Conservation (phyloP, 2,888 invertebrate species). For the Unio delphinus region DNA sequence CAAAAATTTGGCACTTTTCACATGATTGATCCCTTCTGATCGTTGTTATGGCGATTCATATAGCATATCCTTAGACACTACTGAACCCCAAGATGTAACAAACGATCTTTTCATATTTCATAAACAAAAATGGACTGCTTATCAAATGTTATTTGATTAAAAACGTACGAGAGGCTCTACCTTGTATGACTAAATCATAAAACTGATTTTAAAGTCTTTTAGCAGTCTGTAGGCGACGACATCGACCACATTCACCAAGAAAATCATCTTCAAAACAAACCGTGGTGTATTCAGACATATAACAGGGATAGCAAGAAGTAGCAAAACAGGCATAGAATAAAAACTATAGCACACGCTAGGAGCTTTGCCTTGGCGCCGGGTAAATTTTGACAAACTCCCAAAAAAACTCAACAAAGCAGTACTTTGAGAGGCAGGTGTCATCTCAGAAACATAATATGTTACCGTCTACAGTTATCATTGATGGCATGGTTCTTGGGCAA, state of each 20-base stretch:
- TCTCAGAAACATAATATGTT: too few relatives aligned
- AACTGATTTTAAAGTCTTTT: constrained; percentile 27
- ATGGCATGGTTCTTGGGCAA: too few relatives aligned
- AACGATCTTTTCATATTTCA: constrained; percentile 8
- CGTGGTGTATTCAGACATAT: constrained; percentile 15
- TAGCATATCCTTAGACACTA: constrained; percentile 7
- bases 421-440: too few relatives aligned
- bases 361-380: too few relatives aligned
- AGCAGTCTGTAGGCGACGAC: constrained; percentile 13
- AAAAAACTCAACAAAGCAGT: too few relatives aligned
- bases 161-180: too few relatives aligned
- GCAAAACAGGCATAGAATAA: constrained; percentile 13
- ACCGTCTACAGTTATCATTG: too few relatives aligned
- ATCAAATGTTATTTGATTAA: too few relatives aligned
- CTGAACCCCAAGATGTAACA: constrained; percentile 10
- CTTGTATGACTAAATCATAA: constrained; percentile 24
- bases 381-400: too few relatives aligned
- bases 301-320: constrained; percentile 16
- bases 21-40: constrained; percentile 17
- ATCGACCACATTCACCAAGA: constrained; percentile 1
- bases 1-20: too few relatives aligned
- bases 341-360: too few relatives aligned
- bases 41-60: constrained; percentile 7
- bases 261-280: constrained; percentile 21
- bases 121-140: constrained; percentile 1